Conservation (phyloP, 2,888 invertebrate species). For the Mythimna ferrago region DNA sequence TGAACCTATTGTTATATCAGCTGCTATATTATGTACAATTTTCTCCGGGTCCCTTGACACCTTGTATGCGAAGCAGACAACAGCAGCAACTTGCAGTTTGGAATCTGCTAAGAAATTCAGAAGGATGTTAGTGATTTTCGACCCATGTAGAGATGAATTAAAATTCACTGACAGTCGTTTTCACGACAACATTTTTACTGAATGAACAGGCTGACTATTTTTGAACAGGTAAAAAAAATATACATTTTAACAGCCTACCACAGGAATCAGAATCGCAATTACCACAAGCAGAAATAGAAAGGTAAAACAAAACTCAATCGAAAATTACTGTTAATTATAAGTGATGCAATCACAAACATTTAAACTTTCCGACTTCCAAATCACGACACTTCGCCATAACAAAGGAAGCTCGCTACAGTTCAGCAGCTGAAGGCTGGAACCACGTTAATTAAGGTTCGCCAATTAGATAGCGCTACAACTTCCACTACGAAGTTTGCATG, state of each 20-base stretch:
- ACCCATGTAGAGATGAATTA: too few species aligned
- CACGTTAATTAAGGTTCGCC: conserved; percentile 31
- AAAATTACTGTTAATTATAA: background rate
- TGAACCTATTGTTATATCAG: conserved; percentile 65
- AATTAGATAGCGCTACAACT: conserved; percentile 47
- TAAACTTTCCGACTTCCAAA: background rate
- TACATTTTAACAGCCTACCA: too few species aligned
- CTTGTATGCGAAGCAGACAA: conserved; percentile 18
- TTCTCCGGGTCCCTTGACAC: conserved; percentile 75
- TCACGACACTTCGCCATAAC: background rate
- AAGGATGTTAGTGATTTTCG: too few species aligned
- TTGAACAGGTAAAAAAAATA: too few species aligned
- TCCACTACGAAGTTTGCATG: conserved; percentile 33
- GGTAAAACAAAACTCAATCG: background rate
- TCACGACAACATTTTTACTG: too few species aligned
- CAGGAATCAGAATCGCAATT: too few species aligned
- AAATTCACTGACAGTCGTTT: too few species aligned
- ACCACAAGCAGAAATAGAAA: too few species aligned
- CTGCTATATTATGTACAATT: conserved; percentile 76
- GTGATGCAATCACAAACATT: background rate
- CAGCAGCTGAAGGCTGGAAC: conserved; percentile 2
- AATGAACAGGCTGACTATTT: too few species aligned
- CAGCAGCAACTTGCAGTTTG: background rate
- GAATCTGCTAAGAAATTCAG: too few species aligned
- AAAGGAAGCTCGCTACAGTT: conserved; percentile 6